Evolutionary conservation across 2,113 vertebrate genomes (phyloP).

Genomic region (Callocephalon fimbriatum): DNA sequence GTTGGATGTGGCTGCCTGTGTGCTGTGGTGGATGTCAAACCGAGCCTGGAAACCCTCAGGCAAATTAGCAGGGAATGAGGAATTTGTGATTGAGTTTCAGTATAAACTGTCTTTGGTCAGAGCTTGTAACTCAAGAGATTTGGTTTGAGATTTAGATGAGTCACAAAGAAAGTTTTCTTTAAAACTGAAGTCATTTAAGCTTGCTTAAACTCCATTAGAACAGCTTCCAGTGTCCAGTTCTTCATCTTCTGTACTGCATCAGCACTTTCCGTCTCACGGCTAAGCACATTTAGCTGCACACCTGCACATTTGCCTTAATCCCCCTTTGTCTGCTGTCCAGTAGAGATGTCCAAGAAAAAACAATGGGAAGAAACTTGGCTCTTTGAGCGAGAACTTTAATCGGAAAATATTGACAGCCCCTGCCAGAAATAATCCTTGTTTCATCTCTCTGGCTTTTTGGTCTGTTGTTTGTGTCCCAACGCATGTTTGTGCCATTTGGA

Average conservation of each 20-base stretch:
- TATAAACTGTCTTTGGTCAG: not conserved
- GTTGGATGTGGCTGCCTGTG: not conserved
- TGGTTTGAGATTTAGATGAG: not conserved
- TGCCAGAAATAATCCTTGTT: not conserved
- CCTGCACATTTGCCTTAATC: not conserved
- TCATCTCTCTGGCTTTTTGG: not conserved
- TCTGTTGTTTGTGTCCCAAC: not conserved
- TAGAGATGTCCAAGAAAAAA: not conserved
- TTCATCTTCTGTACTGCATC: not conserved
- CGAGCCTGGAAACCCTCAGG: not conserved
- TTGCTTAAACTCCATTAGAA: not conserved
- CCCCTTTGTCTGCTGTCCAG: not conserved
- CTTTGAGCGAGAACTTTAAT: not conserved
- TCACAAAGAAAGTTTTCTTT: not conserved
- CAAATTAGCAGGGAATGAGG: not conserved
- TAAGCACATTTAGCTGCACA: not conserved
- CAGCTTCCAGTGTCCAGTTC: not conserved
- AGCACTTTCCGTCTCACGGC: not conserved
- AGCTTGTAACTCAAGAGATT: not conserved
- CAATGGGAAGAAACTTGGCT: not conserved
- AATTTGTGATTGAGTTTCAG: not conserved
- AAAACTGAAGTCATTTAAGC: not conserved
- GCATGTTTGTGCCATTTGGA: rapidly evolving
- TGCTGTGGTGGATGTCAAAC: not conserved
- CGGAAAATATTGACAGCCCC: not conserved